Evolutionary conservation across 2,888 invertebrate genomes (phyloP).

Genomic region (Heliothis peltigera): DNA sequence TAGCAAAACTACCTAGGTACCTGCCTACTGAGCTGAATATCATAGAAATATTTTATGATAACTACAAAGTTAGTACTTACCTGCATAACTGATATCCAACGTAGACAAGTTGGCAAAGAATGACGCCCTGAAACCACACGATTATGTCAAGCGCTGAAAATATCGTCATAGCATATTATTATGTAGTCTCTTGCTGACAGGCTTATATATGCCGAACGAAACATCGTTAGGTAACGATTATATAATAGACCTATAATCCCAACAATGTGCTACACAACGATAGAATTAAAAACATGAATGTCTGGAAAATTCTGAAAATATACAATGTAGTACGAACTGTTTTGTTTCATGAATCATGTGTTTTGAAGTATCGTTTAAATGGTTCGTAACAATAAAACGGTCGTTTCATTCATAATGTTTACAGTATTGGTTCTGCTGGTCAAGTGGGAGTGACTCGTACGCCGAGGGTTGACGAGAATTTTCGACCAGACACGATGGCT

Average conservation of each 20-base stretch:
- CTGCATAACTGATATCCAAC: not conserved
- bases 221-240: not conserved
- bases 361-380: slow-evolving; percentile 10
- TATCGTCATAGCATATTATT: not conserved
- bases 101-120: not conserved
- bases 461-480: slow-evolving; percentile 2
- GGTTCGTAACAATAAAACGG: slow-evolving; percentile 10
- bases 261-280: slow-evolving; percentile 25
- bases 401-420: slow-evolving; percentile 14
- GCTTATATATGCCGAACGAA: not conserved
- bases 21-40: not conserved
- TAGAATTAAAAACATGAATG: slow-evolving; percentile 24
- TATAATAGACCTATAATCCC: slow-evolving; percentile 8
- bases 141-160: not conserved
- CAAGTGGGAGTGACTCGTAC: not conserved
- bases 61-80: not conserved
- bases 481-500: slow-evolving; percentile 8
- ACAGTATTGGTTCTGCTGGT: not conserved
- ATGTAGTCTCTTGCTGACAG: not conserved
- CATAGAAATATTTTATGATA: no score
- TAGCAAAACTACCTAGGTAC: no score
- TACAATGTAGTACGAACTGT: slow-evolving; percentile 33
- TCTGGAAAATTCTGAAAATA: slow-evolving; percentile 27
- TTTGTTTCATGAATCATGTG: slow-evolving; percentile 34
- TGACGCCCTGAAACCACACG: not conserved